phyloP scores from a whole-genome alignment of 2,888 invertebrate species.

The Dynastes maya region DNA sequence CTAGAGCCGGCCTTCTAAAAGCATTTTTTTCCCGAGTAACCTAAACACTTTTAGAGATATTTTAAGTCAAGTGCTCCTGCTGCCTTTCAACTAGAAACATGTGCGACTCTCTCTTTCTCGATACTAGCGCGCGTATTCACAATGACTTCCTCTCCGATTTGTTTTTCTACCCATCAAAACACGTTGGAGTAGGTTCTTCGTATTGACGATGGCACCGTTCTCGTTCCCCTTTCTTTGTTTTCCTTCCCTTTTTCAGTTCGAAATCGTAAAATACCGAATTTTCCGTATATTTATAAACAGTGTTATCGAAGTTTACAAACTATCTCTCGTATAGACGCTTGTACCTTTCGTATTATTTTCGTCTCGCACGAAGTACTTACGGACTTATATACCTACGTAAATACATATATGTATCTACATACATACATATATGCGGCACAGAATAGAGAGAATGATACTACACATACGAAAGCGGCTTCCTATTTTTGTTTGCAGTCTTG shows the following conservation, averaged over 20 bases:
- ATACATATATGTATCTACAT: too few relatives aligned
- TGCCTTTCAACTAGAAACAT: constrained; percentile 49
- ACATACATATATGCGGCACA: not conserved
- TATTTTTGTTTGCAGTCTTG: constrained; percentile 45
- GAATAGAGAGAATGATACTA: constrained; percentile 7
- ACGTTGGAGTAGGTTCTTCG: constrained; percentile 39
- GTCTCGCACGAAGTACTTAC: not conserved
- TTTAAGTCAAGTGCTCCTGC: constrained; percentile 60
- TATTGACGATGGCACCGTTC: not conserved
- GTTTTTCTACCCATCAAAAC: constrained; percentile 44
- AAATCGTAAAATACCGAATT: constrained; percentile 39
- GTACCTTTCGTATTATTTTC: constrained; percentile 26
- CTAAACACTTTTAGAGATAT: constrained; percentile 67
- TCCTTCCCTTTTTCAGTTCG: not conserved
- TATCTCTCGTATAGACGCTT: constrained; percentile 17
- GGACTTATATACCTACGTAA: too few relatives aligned
- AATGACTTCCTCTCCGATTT: constrained; percentile 47
- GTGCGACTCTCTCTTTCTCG: constrained; percentile 46
- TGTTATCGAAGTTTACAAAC: constrained; percentile 47
- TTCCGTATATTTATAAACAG: constrained; percentile 42
- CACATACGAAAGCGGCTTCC: constrained; percentile 10
- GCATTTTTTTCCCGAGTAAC: constrained; percentile 67
- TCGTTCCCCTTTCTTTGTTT: constrained; percentile 12
- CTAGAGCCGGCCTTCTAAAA: constrained; percentile 62
- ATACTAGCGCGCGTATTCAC: constrained; percentile 34